A percentile compares a stretch with the other conserved stretches of the same genome.
Conservation (phyloP, 1,140 invertebrate genomes). For the Ips typographus region DNA sequence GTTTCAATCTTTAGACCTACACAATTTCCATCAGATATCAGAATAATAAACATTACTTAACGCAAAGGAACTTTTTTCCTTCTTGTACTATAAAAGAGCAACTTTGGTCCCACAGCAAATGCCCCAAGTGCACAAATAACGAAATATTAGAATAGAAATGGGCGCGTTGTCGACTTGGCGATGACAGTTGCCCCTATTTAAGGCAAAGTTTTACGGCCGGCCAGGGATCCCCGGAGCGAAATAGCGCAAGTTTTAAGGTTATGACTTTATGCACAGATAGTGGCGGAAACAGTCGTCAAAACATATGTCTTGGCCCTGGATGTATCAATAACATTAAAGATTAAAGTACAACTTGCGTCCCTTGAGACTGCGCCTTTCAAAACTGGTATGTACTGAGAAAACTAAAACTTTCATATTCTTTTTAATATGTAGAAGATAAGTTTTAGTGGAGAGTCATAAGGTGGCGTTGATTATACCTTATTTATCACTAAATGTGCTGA, state of each 20-base stretch:
- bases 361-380: background rate
- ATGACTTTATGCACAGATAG: constrained; percentile 33
- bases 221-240: constrained; percentile 10
- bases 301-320: constrained; percentile 17
- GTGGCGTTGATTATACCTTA: too few species aligned
- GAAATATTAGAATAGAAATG: constrained; percentile 34
- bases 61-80: background rate
- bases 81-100: background rate
- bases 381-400: too few species aligned
- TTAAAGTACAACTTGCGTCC: constrained; percentile 3
- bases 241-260: constrained; percentile 23
- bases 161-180: constrained; percentile 19
- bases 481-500: too few species aligned
- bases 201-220: constrained; percentile 23
- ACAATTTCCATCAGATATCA: too few species aligned
- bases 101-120: constrained; percentile 10
- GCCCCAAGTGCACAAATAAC: constrained; percentile 29
- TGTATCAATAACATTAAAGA: constrained; percentile 18
- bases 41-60: too few species aligned
- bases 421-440: too few species aligned
- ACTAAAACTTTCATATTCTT: too few species aligned
- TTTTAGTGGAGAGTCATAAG: too few species aligned
- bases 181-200: constrained; percentile 26
- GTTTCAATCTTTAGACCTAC: too few species aligned
- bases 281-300: constrained; percentile 22